Conservation (phyloP, 2,113 vertebrate species). For the Prionailurus viverrinus region DNA sequence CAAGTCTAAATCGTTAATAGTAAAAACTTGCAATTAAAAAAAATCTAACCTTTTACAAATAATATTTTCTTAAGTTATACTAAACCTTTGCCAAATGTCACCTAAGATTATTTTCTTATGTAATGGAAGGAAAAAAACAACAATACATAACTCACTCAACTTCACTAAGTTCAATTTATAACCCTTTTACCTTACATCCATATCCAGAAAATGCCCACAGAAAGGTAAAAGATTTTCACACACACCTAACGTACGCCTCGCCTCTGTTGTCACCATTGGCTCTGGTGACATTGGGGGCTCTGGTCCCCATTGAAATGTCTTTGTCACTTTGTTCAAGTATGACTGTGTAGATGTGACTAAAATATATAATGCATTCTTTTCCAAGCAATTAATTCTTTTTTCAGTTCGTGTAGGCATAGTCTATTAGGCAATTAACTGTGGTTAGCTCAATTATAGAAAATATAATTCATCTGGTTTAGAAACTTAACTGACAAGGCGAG, state of each 20-base stretch:
- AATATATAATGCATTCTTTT: conserved; percentile 74
- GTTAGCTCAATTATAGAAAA: conserved; percentile 78
- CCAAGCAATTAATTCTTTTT: conserved; percentile 79
- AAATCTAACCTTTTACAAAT: background rate
- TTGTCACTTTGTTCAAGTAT: background rate
- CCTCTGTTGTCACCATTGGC: background rate
- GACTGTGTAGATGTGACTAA: conserved; percentile 56
- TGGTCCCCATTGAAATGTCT: background rate
- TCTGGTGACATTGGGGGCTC: background rate
- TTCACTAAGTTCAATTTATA: conserved; percentile 21
- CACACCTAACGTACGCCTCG: background rate
- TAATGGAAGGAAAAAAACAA: conserved; percentile 9
- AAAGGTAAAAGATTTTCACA: background rate
- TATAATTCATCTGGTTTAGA: conserved; percentile 76
- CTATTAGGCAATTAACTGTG: conserved; percentile 81
- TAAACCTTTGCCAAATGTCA: conserved; percentile 11
- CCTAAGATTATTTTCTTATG: background rate
- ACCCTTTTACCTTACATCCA: background rate
- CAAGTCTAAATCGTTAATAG: background rate
- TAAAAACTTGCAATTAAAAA: background rate
- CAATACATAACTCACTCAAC: background rate
- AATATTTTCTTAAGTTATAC: background rate
- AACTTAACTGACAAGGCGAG: conserved; percentile 67
- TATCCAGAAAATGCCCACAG: background rate
- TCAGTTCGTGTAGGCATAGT: conserved; percentile 63